Evolutionary conservation across 2,888 invertebrate species (phyloP), one percentile per base, ranked within the genome.

Genomic region (Hypena proboscidalis): DNA sequence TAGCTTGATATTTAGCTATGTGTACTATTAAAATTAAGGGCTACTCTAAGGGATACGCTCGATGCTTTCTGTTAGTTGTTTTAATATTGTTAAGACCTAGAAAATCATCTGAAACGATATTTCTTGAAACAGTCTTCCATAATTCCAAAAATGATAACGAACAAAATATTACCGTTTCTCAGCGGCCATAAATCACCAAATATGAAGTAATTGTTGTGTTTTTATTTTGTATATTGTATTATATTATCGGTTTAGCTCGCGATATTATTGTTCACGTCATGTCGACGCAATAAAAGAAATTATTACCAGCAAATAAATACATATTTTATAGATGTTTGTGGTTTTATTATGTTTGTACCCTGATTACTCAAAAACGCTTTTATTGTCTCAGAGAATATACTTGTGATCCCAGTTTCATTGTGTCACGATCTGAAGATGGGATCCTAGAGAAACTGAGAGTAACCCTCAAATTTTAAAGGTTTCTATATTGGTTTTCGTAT

Each of bases 161-260:
- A 17, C 6, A 23, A 19, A 3, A 13, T 11, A 7, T 17, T 11
- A 10, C 29, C 15, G 14, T 15, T 13, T 52, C 50, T 54, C 47
- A 32, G 61, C 58, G 69, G 77, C 77, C 77, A 77, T 77, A 72
- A 41, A 45, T 54, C 71, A 76, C 75, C 75, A 76, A 76, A 74
- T 72, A 71, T 55, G 55, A 41, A 55, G 3, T 4, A 65, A 57
- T 66, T 62, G 67, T 67, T 74, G 66, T 65, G 61, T 65, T 61
- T 52, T 22, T 34, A 41, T 35, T 33, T 67, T 71, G 62, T 67
- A 73, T 58, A 68, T 62, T 60, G 40, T 60, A 57, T 44, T 62
- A 65, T 66, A 40, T 45, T 62, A 53, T 14, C 32, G 14, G 48
- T 47, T 51, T 53, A 48, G 47, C 54, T 50, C 35, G 42, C 33